Evolutionary conservation across 2,888 invertebrate species (phyloP).

Genomic region (Lysandra bellargus): DNA sequence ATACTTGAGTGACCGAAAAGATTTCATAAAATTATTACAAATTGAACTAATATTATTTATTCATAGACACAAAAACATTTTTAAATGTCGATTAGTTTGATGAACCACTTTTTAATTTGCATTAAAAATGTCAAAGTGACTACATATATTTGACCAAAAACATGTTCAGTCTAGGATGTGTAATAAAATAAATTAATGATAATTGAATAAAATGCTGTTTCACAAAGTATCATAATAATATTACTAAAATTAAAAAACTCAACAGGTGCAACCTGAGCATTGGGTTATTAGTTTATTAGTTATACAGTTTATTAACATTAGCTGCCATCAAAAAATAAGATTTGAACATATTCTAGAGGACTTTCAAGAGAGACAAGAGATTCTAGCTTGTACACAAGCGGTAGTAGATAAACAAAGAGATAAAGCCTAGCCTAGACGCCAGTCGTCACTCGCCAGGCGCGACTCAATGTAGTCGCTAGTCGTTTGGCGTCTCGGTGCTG

Average conservation of each 20-base stretch:
- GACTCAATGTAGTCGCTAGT: neutral
- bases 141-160: neutral
- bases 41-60: no score
- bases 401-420: neutral
- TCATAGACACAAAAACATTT: neutral
- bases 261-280: no score
- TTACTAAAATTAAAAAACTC: no score
- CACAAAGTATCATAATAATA: neutral
- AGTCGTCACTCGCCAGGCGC: neutral
- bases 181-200: neutral
- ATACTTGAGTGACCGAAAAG: no score
- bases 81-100: neutral
- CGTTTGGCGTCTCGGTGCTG: neutral
- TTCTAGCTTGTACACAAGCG: neutral
- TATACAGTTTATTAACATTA: no score
- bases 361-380: neutral
- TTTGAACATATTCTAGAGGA: no score
- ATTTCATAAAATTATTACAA: no score
- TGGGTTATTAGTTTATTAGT: no score
- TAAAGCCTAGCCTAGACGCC: conserved; percentile 5
- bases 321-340: no score
- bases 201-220: neutral
- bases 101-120: neutral
- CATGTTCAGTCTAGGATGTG: neutral
- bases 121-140: neutral